These are phyloP conservation scores for Parauchenoglanis punctatus DNA, from an alignment of 2,797 vertebrate genomes.

Conservation along the genomic window DNA sequence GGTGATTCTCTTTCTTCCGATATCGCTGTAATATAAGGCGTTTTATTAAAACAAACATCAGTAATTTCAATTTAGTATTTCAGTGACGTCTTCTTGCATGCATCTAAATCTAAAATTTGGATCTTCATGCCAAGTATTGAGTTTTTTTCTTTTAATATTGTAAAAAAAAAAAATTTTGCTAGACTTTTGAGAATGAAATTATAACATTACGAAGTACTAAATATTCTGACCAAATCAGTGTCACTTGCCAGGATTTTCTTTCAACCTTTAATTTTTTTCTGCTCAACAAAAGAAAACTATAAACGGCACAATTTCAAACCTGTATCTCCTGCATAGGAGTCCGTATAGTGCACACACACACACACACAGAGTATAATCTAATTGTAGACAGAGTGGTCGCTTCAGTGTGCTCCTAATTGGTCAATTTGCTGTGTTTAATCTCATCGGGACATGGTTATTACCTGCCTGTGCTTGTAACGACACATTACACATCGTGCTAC, in stretches of 20 bases:
- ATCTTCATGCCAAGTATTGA: not conserved
- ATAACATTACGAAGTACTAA: not conserved
- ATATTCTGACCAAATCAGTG: not conserved
- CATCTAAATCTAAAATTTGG: not conserved
- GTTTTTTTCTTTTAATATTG: not conserved
- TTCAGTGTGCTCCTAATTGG: not conserved
- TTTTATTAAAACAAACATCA: too few species aligned
- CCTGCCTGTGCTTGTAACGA: not conserved
- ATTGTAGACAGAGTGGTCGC: not conserved
- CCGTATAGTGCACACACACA: not conserved
- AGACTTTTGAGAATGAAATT: not conserved
- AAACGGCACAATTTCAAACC: not conserved
- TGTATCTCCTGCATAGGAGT: not conserved
- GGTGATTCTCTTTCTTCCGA: too few species aligned
- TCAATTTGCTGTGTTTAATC: conserved; percentile 28
- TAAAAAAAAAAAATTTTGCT: too few species aligned
- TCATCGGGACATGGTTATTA: conserved; percentile 1
- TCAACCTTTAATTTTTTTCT: not conserved
- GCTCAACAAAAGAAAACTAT: not conserved
- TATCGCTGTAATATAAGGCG: not conserved
- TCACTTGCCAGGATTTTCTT: not conserved
- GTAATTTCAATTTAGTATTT: not conserved
- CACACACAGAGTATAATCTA: not conserved
- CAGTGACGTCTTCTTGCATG: too few species aligned
- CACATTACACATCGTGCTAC: not conserved